Evolutionary conservation across 1,140 invertebrate species (phyloP).

Genomic region (Amphibalanus amphitrite): DNA sequence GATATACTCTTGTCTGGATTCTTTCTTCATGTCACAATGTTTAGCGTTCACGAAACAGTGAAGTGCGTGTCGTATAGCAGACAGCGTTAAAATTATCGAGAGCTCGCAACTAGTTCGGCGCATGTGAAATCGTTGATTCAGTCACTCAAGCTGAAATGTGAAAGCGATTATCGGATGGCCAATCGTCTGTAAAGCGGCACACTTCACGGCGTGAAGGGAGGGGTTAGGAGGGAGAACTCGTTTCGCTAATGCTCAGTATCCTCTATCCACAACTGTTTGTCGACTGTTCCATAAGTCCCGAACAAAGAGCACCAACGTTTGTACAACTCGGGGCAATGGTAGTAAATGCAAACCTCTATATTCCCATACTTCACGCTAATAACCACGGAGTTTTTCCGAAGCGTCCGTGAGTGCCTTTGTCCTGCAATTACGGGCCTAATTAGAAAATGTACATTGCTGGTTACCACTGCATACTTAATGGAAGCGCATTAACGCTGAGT

Average conservation of each 20-base stretch:
- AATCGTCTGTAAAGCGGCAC: no score
- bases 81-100: no score
- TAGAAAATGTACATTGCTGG: background rate
- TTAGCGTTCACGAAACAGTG: no score
- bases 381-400: background rate
- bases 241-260: background rate
- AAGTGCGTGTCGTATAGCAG: no score
- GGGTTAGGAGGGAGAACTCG: background rate
- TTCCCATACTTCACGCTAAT: background rate
- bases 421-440: background rate
- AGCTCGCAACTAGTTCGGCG: no score
- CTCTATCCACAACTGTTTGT: background rate
- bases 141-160: no score
- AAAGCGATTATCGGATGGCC: no score
- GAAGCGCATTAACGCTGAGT: background rate
- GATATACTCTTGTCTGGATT: no score
- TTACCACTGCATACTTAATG: background rate
- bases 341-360: background rate
- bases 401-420: background rate
- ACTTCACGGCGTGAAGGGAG: no score
- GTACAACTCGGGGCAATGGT: background rate
- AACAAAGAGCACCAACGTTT: background rate
- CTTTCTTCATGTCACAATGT: no score
- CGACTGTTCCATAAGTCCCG: background rate
- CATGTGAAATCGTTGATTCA: no score